phyloP scores from a whole-genome alignment of 53 echinoderm and acorn worm genomes.

The Paelopatides confundens region DNA sequence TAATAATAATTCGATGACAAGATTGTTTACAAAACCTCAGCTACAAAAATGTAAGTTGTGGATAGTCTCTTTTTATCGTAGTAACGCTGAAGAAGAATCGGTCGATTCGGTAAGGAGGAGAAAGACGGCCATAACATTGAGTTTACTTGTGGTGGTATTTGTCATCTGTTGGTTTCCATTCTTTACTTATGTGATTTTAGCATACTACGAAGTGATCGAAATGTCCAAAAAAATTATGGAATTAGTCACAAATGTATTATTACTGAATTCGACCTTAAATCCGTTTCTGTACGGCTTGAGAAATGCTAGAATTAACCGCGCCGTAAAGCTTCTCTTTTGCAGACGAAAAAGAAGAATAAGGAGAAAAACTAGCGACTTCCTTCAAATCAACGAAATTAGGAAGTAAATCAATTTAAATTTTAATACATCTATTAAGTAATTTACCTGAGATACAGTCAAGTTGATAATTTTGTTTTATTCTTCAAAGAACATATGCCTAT shows the following conservation, averaged over 20 bases:
- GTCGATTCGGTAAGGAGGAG: neutral
- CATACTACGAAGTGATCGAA: slow-evolving; percentile 6
- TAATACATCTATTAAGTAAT: too few relatives aligned
- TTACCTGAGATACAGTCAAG: too few relatives aligned
- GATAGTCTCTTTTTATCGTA: neutral
- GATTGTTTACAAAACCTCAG: slow-evolving; percentile 1
- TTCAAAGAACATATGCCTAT: too few relatives aligned
- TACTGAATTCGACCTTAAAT: slow-evolving; percentile 14
- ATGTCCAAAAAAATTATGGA: neutral
- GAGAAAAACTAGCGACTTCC: neutral
- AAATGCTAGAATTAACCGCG: slow-evolving; percentile 7
- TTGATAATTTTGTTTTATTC: too few relatives aligned
- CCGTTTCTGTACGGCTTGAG: slow-evolving; percentile 33
- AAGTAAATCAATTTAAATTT: too few relatives aligned
- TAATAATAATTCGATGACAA: too few relatives aligned
- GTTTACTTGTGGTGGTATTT: neutral
- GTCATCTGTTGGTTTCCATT: slow-evolving; percentile 40
- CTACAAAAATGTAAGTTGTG: neutral
- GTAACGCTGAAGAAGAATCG: neutral
- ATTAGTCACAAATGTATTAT: neutral
- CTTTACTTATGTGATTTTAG: slow-evolving; percentile 20
- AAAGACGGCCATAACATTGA: slow-evolving; percentile 26
- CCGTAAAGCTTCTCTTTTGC: neutral
- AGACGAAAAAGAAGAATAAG: neutral
- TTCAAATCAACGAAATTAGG: neutral